Percentiles rank a stretch among this genome's conserved stretches.
These are phyloP conservation scores for Drosophila insularis DNA, from an alignment of 1,140 invertebrate species.

Conservation along the genomic window DNA sequence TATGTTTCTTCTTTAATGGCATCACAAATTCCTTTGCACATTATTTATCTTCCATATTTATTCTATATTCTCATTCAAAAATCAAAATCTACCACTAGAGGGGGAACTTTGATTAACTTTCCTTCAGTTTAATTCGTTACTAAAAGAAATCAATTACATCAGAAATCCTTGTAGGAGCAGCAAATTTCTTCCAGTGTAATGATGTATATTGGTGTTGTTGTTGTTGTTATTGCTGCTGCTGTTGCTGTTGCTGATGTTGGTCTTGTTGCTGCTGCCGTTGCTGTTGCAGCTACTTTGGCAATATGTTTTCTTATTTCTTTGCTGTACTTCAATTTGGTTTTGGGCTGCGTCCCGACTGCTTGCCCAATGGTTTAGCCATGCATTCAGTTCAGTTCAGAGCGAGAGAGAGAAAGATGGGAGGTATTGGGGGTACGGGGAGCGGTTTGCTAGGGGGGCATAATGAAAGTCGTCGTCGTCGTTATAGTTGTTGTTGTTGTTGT, in stretches of 20 bases:
- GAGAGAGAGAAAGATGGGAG: neutral
- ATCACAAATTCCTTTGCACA: too few species aligned
- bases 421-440: neutral
- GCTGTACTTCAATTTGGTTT: conserved; percentile 64
- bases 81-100: too few species aligned
- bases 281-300: conserved; percentile 73
- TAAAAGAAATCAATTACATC: neutral
- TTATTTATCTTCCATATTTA: too few species aligned
- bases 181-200: conserved; percentile 55
- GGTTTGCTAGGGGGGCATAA: conserved; percentile 48
- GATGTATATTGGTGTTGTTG: conserved; percentile 50
- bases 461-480: conserved; percentile 63
- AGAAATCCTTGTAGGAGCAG: neutral
- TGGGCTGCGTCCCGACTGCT: conserved; percentile 52
- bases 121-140: neutral
- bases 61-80: too few species aligned
- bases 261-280: conserved; percentile 38
- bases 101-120: too few species aligned
- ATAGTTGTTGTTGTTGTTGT: conserved; percentile 50
- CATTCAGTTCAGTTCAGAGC: conserved; percentile 1
- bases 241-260: conserved; percentile 43
- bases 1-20: too few species aligned
- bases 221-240: conserved; percentile 31
- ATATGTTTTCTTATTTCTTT: conserved; percentile 70
- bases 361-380: conserved; percentile 37